Evolutionary conservation across 2,888 invertebrate genomes (phyloP).

Genomic region (Melanophora roralis): DNA sequence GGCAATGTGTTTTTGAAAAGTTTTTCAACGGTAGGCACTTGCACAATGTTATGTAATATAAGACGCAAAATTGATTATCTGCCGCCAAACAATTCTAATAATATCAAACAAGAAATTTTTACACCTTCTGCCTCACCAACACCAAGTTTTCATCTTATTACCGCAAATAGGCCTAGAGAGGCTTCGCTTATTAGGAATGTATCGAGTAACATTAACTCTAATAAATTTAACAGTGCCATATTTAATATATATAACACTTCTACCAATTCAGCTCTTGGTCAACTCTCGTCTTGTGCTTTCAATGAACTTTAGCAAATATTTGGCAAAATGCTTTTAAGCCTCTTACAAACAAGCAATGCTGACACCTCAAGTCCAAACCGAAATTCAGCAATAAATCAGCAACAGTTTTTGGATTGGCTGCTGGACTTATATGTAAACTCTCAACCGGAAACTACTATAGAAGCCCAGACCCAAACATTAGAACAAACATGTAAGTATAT

Average conservation of each 20-base stretch:
- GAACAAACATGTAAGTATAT: conserved; percentile 4
- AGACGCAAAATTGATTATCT: conserved; percentile 70
- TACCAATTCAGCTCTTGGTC: conserved; percentile 24
- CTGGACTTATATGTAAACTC: conserved; percentile 63
- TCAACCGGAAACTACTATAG: not conserved
- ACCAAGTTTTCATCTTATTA: conserved; percentile 3
- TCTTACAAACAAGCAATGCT: conserved; percentile 64
- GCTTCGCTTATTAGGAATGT: not conserved
- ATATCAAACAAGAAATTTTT: conserved; percentile 69
- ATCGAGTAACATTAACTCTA: conserved; percentile 8
- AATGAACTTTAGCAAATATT: conserved; percentile 71
- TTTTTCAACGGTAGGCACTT: conserved; percentile 67
- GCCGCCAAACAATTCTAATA: conserved; percentile 22
- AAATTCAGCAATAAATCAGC: conserved; percentile 63
- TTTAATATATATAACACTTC: conserved; percentile 27
- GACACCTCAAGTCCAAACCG: conserved; percentile 19
- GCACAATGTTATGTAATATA: conserved; percentile 71
- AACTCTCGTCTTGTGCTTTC: conserved; percentile 62
- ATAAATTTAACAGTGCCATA: not conserved
- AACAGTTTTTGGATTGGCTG: conserved; percentile 68
- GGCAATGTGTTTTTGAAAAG: not conserved
- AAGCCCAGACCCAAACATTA: conserved; percentile 18
- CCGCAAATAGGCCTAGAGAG: conserved; percentile 57
- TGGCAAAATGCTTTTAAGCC: conserved; percentile 69
- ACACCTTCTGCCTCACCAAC: conserved; percentile 60